These are phyloP conservation scores for Sipha maydis DNA, from an alignment of 2,888 invertebrate genomes.

Conservation along the genomic window DNA sequence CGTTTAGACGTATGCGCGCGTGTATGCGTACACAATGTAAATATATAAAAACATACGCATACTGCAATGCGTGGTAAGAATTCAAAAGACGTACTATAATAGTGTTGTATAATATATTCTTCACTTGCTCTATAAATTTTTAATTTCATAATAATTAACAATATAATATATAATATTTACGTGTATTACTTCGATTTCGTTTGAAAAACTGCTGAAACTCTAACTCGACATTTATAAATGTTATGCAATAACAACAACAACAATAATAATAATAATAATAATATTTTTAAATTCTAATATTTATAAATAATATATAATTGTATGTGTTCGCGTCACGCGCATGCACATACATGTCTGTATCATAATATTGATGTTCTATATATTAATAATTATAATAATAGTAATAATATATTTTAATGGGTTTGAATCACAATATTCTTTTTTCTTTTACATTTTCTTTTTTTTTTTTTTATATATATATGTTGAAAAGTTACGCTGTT, in stretches of 20 bases:
- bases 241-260: conserved; percentile 61
- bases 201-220: conserved; percentile 38
- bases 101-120: neutral
- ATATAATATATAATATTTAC: neutral
- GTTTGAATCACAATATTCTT: conserved; percentile 54
- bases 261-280: conserved; percentile 36
- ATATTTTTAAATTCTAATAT: conserved; percentile 42
- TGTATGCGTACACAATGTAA: neutral
- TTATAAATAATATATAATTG: conserved; percentile 15
- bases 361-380: conserved; percentile 27
- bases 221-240: conserved; percentile 58
- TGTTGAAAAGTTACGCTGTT: conserved; percentile 48
- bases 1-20: too few species aligned
- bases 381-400: conserved; percentile 34
- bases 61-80: neutral
- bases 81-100: conserved; percentile 28
- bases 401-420: conserved; percentile 37
- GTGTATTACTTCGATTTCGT: conserved; percentile 25
- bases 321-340: neutral
- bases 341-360: neutral
- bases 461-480: too few species aligned
- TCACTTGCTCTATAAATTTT: conserved; percentile 33
- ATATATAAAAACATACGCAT: neutral
- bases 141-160: conserved; percentile 47
- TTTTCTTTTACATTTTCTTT: too few species aligned